Conservation (phyloP, 2,113 vertebrate genomes). For the Psittacula cyanocephala region DNA sequence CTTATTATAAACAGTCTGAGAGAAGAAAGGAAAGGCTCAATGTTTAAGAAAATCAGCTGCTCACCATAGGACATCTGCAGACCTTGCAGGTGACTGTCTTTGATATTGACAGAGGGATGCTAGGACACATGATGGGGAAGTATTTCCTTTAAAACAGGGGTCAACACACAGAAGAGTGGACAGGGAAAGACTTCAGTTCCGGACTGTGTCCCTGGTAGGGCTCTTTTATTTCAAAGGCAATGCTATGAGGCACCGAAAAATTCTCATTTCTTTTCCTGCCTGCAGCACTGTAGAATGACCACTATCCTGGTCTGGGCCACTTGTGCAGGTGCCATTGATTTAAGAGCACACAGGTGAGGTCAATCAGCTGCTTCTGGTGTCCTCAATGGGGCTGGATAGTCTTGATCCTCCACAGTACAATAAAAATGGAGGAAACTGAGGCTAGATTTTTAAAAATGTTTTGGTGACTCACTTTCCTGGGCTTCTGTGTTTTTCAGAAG, state of each 20-base stretch:
- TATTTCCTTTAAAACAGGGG: neutral
- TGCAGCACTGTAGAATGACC: neutral
- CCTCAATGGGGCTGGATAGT: neutral
- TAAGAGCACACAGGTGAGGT: neutral
- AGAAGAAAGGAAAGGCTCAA: neutral
- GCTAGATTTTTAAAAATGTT: neutral
- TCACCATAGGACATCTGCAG: neutral
- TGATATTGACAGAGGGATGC: neutral
- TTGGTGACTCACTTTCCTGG: neutral
- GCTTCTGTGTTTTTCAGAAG: neutral
- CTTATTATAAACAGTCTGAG: neutral
- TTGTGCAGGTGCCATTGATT: neutral
- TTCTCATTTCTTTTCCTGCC: neutral
- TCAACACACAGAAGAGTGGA: neutral
- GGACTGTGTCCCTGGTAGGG: neutral
- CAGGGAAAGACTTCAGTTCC: neutral
- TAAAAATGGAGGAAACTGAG: neutral
- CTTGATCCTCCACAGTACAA: neutral
- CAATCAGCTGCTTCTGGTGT: neutral
- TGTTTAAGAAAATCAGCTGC: neutral
- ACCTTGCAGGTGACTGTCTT: neutral
- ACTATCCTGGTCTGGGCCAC: neutral
- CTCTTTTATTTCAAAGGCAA: neutral
- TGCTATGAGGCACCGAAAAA: neutral
- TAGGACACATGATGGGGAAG: neutral